A percentile compares a stretch with the other conserved stretches of the same genome.
Evolutionary conservation across 2,888 invertebrate genomes (phyloP).

Genomic region (Clitarchus hookeri): DNA sequence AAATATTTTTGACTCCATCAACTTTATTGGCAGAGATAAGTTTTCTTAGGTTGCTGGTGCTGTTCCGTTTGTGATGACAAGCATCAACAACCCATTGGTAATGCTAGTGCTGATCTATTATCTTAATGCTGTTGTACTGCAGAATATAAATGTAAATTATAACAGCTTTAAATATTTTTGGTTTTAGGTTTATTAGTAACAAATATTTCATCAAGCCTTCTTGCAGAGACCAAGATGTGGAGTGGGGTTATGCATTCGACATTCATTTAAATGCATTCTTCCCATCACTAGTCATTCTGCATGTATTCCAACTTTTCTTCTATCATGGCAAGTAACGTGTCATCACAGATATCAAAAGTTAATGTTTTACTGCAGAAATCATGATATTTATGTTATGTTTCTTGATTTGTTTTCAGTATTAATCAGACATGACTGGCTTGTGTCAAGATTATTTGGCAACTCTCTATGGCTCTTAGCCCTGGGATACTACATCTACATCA

Average conservation of each 20-base stretch:
- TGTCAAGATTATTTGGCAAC: constrained; percentile 86
- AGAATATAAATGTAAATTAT: neutral
- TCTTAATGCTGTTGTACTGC: too few species aligned
- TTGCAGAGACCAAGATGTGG: constrained; percentile 77
- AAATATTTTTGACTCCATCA: too few species aligned
- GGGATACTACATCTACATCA: constrained; percentile 94
- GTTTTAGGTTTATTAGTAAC: constrained; percentile 77
- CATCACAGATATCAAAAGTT: neutral
- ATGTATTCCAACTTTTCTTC: constrained; percentile 88
- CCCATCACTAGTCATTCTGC: constrained; percentile 91
- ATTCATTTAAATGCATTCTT: constrained; percentile 98
- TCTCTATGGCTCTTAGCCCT: constrained; percentile 90
- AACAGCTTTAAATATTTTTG: constrained; percentile 27
- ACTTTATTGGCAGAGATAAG: too few species aligned
- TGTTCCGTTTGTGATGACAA: too few species aligned
- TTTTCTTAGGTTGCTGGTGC: too few species aligned
- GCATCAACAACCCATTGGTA: too few species aligned
- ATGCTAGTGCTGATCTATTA: too few species aligned
- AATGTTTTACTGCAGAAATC: constrained; percentile 15
- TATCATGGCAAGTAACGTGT: constrained; percentile 69
- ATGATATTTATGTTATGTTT: neutral
- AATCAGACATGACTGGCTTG: constrained; percentile 74
- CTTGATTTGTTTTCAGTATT: constrained; percentile 65
- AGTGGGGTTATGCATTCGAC: constrained; percentile 99
- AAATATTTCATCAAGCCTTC: constrained; percentile 70